Evolutionary conservation across 2,888 invertebrate genomes (phyloP).

Genomic region (Philereme transversata): DNA sequence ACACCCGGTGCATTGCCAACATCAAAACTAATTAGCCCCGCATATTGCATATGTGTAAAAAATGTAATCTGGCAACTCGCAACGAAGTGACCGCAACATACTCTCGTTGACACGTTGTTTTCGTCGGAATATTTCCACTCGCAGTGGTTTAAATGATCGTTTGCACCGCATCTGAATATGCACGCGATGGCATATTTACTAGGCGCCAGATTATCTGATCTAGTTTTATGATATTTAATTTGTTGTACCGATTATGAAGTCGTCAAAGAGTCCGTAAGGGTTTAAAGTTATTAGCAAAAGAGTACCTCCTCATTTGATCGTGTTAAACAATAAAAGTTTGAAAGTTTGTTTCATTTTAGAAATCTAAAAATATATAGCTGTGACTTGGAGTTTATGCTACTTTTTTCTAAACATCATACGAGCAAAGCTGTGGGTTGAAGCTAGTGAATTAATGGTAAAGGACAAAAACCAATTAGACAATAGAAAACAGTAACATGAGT

Average conservation of each 20-base stretch:
- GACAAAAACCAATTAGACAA: too few species aligned
- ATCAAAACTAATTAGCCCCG: neutral
- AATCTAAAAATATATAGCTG: too few species aligned
- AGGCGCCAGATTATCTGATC: conserved; percentile 20
- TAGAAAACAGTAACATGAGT: too few species aligned
- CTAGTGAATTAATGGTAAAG: too few species aligned
- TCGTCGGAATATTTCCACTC: conserved; percentile 55
- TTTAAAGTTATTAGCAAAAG: conserved; percentile 10
- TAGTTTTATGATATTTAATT: conserved; percentile 10
- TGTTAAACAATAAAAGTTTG: too few species aligned
- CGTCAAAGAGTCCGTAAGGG: conserved; percentile 13
- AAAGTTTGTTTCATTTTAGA: too few species aligned
- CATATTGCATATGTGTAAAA: conserved; percentile 10
- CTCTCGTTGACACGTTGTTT: conserved; percentile 50
- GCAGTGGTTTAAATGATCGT: conserved; percentile 31
- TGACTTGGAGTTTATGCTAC: too few species aligned
- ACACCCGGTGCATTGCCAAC: neutral
- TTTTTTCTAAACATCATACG: too few species aligned
- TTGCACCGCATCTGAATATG: conserved; percentile 19
- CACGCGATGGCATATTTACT: conserved; percentile 33
- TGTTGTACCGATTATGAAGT: conserved; percentile 7
- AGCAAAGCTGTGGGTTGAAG: too few species aligned
- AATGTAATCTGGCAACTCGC: conserved; percentile 23
- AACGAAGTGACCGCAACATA: conserved; percentile 30
- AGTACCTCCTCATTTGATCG: conserved; percentile 5